These are phyloP conservation scores for Ceraclea dissimilis DNA, from an alignment of 2,888 invertebrate species.

Conservation along the genomic window DNA sequence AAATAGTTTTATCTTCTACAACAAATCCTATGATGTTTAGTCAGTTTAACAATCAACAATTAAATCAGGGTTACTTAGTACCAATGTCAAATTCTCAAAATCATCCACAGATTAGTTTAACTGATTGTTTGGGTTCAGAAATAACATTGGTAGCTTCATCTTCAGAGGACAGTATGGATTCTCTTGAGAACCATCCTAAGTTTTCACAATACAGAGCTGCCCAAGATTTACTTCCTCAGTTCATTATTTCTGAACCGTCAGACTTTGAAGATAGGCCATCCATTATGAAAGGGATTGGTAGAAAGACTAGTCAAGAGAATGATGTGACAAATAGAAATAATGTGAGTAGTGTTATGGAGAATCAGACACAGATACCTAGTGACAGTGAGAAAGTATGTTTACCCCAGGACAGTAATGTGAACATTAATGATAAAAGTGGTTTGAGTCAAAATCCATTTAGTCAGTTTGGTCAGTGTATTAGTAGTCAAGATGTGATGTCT, in stretches of 20 bases:
- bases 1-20: constrained; percentile 17
- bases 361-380: background rate
- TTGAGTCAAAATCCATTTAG: constrained; percentile 17
- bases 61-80: constrained; percentile 12
- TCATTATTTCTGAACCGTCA: constrained; percentile 66
- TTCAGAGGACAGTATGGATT: constrained; percentile 64
- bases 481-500: constrained; percentile 16
- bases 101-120: constrained; percentile 85
- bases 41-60: constrained; percentile 12
- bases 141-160: constrained; percentile 72
- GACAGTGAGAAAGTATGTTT: constrained; percentile 9
- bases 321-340: constrained; percentile 32
- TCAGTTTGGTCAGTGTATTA: constrained; percentile 10
- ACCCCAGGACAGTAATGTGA: background rate
- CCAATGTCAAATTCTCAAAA: constrained; percentile 30
- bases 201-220: constrained; percentile 29
- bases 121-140: constrained; percentile 83
- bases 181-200: constrained; percentile 51
- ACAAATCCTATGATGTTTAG: constrained; percentile 6
- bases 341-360: constrained; percentile 4
- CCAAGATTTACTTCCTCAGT: constrained; percentile 46
- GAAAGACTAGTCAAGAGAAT: constrained; percentile 59
- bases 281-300: constrained; percentile 70
- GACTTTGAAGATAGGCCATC: constrained; percentile 65
- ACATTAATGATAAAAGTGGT: background rate